Base-by-base conservation (phyloP, 1,140 invertebrate species). In the Drosophila sp. region DNA sequence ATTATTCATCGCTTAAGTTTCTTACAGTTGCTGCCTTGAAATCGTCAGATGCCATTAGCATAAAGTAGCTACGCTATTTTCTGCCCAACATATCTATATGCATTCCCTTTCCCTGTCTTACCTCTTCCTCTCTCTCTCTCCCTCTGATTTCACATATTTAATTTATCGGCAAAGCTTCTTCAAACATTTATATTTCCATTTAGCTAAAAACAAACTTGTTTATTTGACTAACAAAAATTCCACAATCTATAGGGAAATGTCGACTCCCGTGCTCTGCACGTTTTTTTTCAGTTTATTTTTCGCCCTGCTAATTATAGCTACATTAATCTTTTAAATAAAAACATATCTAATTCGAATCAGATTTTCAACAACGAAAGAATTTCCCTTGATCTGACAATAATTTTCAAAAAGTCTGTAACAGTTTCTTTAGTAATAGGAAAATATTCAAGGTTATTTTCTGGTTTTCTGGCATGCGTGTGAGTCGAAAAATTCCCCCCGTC, bases 41-140 rank as follows among this genome's bases (percentile, higher is more conserved):
- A 65, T 64, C 71, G 78, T 76, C 75, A 65, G 65, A 78, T 82
- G 76, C 79, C 82, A 86, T 86, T 87, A 86, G 78, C 82, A 87
- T 87, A 89, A 89, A 87, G 71, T 76, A 82, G 63, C 76, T 46
- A 41, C 36, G 67, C 83, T 86, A 86, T 86, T 86, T 86, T 69
- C 54, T 62, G 34, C 40, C 71, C 64, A 69, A 16, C 61, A 64
- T 57, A 54, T 16, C 34, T 45, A 32, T 32, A 14, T 45, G 18
- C 57, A 63, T 36, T 58, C 58, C 32, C 40, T 36, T 14, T 41
- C 48, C 34, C 34, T 25, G 18, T 25, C n/a, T n/a, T 16, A 36
- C 25, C 57, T 45, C 13, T 48, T 41, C 21, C 43, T 21, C 9
- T 46, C 36, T 18, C 1, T 58, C 32, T 18, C 13, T 43, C 13